Percentiles rank a stretch among this genome's conserved stretches.
phyloP scores from a whole-genome alignment of 1,140 invertebrate species.

The Bursaphelenchus mucronatus region DNA sequence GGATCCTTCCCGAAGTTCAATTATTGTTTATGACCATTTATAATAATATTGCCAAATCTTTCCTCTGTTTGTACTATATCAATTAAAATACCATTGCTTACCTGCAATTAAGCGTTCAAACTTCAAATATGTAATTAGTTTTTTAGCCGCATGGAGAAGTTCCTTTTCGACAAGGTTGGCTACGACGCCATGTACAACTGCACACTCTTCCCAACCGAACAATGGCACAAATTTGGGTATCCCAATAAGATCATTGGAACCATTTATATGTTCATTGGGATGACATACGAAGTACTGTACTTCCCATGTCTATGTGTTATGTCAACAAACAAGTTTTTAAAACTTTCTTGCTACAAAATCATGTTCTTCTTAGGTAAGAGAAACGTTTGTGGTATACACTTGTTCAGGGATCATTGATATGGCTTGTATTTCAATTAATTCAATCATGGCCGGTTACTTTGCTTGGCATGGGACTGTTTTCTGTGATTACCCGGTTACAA shows the following conservation, averaged over 20 bases:
- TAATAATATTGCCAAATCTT: too few species aligned
- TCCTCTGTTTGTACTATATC: too few species aligned
- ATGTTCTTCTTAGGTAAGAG: neutral
- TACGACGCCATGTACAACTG: neutral
- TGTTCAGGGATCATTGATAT: conserved; percentile 1
- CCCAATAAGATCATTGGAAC: neutral
- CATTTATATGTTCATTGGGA: neutral
- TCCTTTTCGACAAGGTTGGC: conserved; percentile 1
- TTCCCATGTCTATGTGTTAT: neutral
- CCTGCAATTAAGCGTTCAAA: too few species aligned
- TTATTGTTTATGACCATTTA: too few species aligned
- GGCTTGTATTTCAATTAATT: neutral
- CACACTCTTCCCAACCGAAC: neutral
- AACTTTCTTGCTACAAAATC: conserved; percentile 1
- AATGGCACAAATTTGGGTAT: neutral
- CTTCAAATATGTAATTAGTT: too few species aligned
- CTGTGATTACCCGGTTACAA: neutral
- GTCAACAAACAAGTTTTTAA: neutral
- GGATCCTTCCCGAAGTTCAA: too few species aligned
- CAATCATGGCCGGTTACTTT: neutral
- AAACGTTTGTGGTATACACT: neutral
- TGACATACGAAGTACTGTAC: conserved; percentile 3
- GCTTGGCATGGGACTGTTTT: neutral
- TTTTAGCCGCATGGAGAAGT: neutral
- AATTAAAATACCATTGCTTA: too few species aligned